phyloP scores from a whole-genome alignment of 2,797 vertebrate genomes.

The Saxicola maurus region DNA sequence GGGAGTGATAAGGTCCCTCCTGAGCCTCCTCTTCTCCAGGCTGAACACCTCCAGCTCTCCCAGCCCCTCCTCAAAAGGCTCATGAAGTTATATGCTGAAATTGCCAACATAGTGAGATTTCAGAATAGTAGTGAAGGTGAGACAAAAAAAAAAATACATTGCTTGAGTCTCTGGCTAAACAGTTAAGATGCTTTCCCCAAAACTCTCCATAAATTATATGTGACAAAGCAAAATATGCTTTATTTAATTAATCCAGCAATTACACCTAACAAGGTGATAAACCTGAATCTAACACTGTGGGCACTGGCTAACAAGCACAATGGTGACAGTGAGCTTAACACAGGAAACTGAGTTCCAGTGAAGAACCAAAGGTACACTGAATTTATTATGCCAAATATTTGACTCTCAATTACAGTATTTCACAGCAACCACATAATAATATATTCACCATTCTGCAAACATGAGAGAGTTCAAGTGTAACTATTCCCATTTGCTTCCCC shows the following conservation, averaged over 20 bases:
- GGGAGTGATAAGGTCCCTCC: neutral
- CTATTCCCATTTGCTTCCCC: neutral
- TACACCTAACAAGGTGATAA: neutral
- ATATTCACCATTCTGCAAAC: neutral
- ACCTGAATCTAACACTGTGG: neutral
- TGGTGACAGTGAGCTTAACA: neutral
- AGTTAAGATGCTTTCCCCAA: neutral
- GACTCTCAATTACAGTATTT: neutral
- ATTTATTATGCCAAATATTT: neutral
- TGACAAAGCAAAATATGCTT: neutral
- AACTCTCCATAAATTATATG: neutral
- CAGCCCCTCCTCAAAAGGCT: accelerated
- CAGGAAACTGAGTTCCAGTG: neutral
- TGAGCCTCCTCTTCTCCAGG: neutral
- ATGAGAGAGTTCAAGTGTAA: neutral
- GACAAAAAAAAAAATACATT: neutral
- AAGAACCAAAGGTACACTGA: neutral
- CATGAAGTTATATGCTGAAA: neutral
- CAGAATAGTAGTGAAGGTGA: neutral
- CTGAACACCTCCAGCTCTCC: neutral
- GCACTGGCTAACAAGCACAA: neutral
- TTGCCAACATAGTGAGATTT: neutral
- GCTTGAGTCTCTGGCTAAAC: neutral
- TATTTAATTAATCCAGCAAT: neutral
- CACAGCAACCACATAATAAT: neutral